These are phyloP conservation scores for Chironomus tentans DNA, from an alignment of 2,888 invertebrate genomes.

Conservation along the genomic window DNA sequence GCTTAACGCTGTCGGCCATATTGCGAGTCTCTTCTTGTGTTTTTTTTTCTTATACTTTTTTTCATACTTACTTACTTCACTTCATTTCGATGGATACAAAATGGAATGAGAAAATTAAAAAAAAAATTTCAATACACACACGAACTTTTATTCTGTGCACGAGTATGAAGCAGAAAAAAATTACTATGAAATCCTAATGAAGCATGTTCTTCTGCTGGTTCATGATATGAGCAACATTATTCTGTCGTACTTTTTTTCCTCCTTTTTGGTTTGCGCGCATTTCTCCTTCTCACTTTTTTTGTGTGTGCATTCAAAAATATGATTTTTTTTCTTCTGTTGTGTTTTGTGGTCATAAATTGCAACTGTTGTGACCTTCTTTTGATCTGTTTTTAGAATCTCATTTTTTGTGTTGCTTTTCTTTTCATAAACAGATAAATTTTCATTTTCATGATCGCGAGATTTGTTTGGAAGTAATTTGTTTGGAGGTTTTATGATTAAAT, in stretches of 20 bases:
- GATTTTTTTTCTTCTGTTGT: neutral
- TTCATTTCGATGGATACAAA: neutral
- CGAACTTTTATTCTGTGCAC: neutral
- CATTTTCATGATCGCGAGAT: too few relatives aligned
- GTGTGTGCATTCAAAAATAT: neutral
- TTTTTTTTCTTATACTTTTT: neutral
- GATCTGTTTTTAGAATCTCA: too few relatives aligned
- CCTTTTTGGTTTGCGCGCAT: neutral
- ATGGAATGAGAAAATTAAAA: conserved; percentile 23
- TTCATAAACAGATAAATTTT: too few relatives aligned
- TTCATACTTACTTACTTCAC: neutral
- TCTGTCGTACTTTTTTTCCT: neutral
- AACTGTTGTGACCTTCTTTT: neutral
- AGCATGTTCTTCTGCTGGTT: neutral
- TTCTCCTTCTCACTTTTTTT: too few relatives aligned
- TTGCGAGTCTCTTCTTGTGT: conserved; percentile 14
- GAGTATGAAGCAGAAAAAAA: neutral
- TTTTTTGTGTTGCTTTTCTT: too few relatives aligned
- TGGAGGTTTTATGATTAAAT: too few relatives aligned
- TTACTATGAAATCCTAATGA: conserved; percentile 16
- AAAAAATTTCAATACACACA: neutral
- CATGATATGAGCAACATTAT: neutral
- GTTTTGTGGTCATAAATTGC: neutral
- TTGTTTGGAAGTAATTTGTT: too few relatives aligned
- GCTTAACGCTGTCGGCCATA: conserved; percentile 25